Conservation (phyloP, 2,797 vertebrate genomes). For the Margarornis squamiger region DNA sequence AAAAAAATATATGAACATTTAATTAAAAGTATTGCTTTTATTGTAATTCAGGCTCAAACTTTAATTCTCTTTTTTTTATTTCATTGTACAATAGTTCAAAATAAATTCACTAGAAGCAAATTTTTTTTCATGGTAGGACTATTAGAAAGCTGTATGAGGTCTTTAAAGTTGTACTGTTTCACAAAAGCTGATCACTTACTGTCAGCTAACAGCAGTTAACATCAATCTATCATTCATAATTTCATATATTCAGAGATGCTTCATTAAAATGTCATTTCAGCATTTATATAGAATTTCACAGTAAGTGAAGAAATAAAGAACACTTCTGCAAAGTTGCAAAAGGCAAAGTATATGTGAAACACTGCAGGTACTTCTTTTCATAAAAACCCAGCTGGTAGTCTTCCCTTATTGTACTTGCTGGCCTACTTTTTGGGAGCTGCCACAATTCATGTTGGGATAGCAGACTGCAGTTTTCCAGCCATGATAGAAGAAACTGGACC, state of each 20-base stretch:
- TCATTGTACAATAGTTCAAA: not conserved
- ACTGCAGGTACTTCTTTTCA: slow-evolving; percentile 2
- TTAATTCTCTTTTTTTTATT: not conserved
- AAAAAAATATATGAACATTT: not conserved
- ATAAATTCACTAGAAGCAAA: not conserved
- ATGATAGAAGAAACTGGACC: not conserved
- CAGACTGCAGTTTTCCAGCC: not conserved
- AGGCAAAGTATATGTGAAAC: not conserved
- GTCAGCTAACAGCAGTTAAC: slow-evolving; percentile 5
- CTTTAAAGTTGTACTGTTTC: not conserved
- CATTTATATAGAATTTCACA: not conserved
- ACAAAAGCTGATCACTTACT: not conserved
- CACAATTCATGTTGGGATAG: not conserved
- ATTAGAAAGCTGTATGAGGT: not conserved
- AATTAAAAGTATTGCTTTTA: not conserved
- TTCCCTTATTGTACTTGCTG: not conserved
- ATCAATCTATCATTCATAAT: not conserved
- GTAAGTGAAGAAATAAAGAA: not conserved
- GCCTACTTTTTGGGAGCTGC: not conserved
- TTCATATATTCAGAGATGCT: not conserved
- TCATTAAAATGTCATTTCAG: slow-evolving; percentile 25
- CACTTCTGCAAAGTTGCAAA: not conserved
- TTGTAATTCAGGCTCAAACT: not conserved
- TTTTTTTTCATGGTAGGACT: not conserved
- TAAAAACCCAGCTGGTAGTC: not conserved